Conservation (phyloP, 2,797 vertebrate species). For the Oreortyx pictus region DNA sequence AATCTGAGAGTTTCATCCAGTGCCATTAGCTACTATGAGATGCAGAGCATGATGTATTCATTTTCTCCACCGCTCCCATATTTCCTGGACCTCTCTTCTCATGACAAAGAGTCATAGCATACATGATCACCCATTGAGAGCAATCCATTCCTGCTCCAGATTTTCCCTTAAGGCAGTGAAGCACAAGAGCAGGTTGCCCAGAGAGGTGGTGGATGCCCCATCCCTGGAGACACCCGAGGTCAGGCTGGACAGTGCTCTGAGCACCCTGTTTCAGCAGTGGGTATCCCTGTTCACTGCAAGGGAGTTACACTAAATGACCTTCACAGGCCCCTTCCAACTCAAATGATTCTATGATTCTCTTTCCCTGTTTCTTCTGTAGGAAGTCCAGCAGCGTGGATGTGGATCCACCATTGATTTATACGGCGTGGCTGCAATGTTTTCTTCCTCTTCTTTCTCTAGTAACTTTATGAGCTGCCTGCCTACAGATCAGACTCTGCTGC, state of each 20-base stretch:
- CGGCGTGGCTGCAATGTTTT: neutral
- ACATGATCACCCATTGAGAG: neutral
- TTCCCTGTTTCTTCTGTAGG: neutral
- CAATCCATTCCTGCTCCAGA: neutral
- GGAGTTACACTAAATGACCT: too few species aligned
- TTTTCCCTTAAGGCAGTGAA: neutral
- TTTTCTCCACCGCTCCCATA: neutral
- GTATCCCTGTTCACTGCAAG: too few species aligned
- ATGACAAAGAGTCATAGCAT: accelerated
- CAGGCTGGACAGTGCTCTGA: too few species aligned
- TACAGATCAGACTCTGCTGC: neutral
- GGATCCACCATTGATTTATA: accelerated
- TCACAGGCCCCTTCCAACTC: too few species aligned
- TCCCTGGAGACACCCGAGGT: too few species aligned
- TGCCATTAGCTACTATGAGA: neutral
- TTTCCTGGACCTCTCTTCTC: neutral
- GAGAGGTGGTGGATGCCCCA: too few species aligned
- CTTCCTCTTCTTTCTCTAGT: neutral
- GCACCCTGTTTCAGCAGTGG: too few species aligned
- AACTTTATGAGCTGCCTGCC: neutral
- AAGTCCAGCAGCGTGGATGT: neutral
- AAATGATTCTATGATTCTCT: too few species aligned
- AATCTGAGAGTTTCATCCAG: neutral
- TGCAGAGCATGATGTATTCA: accelerated
- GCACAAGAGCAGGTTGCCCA: too few species aligned